Percentiles rank a stretch among this genome's conserved stretches.
Evolutionary conservation across 2,797 vertebrate species (phyloP).

Genomic region (Gobio occitaniae): DNA sequence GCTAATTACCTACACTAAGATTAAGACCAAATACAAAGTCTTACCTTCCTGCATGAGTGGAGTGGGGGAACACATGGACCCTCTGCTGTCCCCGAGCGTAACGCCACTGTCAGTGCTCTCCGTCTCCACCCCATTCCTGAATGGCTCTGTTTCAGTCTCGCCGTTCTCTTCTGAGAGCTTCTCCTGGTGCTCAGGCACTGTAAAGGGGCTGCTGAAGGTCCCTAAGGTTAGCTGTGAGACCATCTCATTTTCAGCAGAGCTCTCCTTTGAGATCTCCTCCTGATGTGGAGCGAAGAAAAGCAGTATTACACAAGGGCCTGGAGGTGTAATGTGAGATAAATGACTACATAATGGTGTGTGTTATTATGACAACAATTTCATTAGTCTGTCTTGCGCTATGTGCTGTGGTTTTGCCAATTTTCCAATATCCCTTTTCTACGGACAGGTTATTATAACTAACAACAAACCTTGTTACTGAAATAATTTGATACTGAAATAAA

Average conservation of each 20-base stretch:
- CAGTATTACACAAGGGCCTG: neutral
- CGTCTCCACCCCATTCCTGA: constrained; percentile 89
- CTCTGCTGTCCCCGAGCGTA: constrained; percentile 78
- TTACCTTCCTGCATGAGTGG: constrained; percentile 84
- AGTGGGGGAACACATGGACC: constrained; percentile 72
- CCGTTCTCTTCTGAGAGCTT: constrained; percentile 87
- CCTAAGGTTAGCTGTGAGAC: constrained; percentile 64
- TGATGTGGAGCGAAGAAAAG: constrained; percentile 51
- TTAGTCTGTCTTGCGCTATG: no score
- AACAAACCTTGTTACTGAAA: no score
- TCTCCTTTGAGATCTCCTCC: constrained; percentile 79
- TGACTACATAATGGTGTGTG: constrained; percentile 1
- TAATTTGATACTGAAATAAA: neutral
- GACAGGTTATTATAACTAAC: no score
- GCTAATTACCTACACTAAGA: neutral
- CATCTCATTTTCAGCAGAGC: constrained; percentile 75
- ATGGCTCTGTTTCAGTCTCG: constrained; percentile 81
- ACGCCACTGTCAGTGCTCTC: constrained; percentile 81
- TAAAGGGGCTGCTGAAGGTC: constrained; percentile 70
- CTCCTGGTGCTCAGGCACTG: constrained; percentile 64
- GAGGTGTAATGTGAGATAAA: constrained; percentile 28
- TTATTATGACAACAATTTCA: constrained; percentile 1
- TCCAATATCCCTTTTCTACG: neutral
- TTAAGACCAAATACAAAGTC: neutral
- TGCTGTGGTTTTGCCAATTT: neutral